These are phyloP conservation scores for Galagoides demidoff DNA, from an alignment of 2,797 vertebrate species.

Conservation along the genomic window DNA sequence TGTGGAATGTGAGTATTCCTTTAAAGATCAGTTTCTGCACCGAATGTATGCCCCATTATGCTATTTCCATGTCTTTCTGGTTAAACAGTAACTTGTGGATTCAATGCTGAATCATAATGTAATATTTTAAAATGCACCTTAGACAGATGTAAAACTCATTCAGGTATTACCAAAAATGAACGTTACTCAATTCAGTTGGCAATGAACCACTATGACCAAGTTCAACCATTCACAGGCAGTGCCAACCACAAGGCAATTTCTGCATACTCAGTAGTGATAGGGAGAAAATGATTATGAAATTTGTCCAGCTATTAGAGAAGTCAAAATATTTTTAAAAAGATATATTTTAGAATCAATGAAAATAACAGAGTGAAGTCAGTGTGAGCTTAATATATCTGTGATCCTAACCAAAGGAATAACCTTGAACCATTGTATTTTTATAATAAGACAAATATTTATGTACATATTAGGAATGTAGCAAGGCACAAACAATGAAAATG, in stretches of 20 bases:
- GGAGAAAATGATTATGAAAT: background rate
- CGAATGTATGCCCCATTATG: background rate
- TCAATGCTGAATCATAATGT: background rate
- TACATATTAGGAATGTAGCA: background rate
- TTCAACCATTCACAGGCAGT: background rate
- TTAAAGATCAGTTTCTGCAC: background rate
- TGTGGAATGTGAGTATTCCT: background rate
- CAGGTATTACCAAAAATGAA: background rate
- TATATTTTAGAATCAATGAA: background rate
- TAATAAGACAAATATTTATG: background rate
- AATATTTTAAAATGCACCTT: slow-evolving; percentile 9
- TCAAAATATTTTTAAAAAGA: background rate
- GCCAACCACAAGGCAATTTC: background rate
- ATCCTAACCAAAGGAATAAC: background rate
- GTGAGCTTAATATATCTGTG: background rate
- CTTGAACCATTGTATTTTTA: background rate
- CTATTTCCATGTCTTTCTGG: background rate
- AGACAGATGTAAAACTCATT: background rate
- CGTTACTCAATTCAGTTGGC: background rate
- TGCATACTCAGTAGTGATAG: background rate
- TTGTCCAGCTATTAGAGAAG: background rate
- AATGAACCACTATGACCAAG: background rate
- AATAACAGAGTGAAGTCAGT: background rate
- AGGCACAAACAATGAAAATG: background rate
- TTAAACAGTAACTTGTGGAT: background rate